These are phyloP conservation scores for Phycodurus eques DNA, from an alignment of 2,113 vertebrate genomes.

Conservation along the genomic window DNA sequence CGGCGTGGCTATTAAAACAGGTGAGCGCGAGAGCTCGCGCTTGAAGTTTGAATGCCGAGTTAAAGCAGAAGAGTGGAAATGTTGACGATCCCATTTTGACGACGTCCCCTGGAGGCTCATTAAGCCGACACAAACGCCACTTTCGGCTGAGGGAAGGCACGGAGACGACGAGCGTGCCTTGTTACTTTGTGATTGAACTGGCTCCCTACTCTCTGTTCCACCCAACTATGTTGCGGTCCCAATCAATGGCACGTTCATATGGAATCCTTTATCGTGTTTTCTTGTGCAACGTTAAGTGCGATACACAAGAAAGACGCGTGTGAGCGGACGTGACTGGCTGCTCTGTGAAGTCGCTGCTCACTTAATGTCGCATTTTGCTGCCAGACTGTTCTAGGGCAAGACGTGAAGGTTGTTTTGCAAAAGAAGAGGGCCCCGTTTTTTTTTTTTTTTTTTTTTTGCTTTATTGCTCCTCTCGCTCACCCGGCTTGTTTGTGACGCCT, in stretches of 20 bases:
- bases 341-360: conserved; percentile 38
- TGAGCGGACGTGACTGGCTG: conserved; percentile 41
- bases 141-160: conserved; percentile 8
- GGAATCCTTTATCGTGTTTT: conserved; percentile 1
- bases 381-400: conserved; percentile 13
- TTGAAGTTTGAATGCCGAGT: conserved; percentile 38
- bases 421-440: conserved; percentile 2
- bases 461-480: conserved; percentile 6
- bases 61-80: conserved; percentile 30
- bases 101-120: conserved; percentile 52
- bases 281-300: not conserved
- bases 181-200: conserved; percentile 38
- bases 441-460: not conserved
- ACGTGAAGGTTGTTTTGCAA: conserved; percentile 26
- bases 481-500: conserved; percentile 2
- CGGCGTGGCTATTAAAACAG: not conserved
- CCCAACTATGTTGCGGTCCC: conserved; percentile 10
- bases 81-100: not conserved
- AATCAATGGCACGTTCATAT: conserved; percentile 3
- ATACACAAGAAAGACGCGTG: conserved; percentile 13
- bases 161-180: conserved; percentile 23
- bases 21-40: not conserved
- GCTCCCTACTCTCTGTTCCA: conserved; percentile 1
- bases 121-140: conserved; percentile 22
- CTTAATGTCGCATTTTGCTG: conserved; percentile 21